Conservation (phyloP, 2,797 vertebrate genomes). For the Artibeus lituratus region DNA sequence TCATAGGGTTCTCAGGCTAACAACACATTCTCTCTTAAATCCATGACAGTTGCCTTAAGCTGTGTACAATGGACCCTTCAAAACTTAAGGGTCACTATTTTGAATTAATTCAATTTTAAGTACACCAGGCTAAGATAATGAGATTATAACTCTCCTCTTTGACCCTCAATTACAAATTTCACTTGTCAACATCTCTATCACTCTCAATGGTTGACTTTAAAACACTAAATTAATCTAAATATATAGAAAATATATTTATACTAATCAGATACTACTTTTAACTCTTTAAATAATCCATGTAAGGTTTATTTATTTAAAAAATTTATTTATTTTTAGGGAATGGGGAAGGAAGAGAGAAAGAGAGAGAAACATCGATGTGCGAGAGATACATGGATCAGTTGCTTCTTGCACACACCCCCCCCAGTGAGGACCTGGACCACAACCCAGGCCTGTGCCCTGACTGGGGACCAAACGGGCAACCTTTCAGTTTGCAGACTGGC, state of each 20-base stretch:
- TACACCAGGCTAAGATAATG: not conserved
- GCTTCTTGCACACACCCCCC: no score
- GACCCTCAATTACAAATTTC: not conserved
- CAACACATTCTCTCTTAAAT: not conserved
- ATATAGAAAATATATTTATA: not conserved
- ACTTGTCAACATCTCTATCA: not conserved
- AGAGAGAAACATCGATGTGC: no score
- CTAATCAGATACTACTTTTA: not conserved
- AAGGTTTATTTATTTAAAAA: not conserved
- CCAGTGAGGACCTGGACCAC: no score
- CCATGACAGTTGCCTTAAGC: not conserved
- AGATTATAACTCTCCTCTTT: not conserved
- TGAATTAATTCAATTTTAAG: not conserved
- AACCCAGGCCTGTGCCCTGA: no score
- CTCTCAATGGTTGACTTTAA: not conserved
- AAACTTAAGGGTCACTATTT: not conserved
- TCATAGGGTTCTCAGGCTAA: not conserved
- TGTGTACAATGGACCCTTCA: fast-evolving
- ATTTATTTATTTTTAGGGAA: no score
- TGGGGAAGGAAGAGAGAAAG: no score
- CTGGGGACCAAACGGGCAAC: no score
- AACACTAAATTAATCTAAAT: not conserved
- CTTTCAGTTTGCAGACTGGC: no score
- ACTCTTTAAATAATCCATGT: not conserved
- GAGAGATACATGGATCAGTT: no score